phyloP scores from a whole-genome alignment of 2,113 vertebrate species.

The Cisticola juncidis region DNA sequence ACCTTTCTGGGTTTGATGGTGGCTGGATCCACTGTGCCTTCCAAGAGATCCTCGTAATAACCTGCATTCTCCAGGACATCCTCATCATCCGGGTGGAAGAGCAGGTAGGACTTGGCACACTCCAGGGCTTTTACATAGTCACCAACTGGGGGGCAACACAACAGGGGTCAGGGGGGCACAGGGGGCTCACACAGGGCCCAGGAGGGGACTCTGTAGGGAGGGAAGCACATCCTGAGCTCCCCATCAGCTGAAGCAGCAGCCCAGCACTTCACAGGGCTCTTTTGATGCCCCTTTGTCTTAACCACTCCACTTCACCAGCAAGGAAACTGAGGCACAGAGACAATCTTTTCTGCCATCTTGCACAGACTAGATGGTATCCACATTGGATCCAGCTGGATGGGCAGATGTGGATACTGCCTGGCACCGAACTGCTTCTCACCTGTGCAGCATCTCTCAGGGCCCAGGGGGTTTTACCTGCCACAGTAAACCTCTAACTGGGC shows the following conservation, averaged over 20 bases:
- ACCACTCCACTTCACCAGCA: neutral
- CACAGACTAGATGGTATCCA: neutral
- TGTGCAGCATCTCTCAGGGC: neutral
- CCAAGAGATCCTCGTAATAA: slow-evolving; percentile 82
- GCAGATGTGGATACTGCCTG: neutral
- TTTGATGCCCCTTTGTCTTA: neutral
- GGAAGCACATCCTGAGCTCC: neutral
- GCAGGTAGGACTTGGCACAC: slow-evolving; percentile 86
- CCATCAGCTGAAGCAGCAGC: neutral
- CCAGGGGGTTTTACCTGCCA: neutral
- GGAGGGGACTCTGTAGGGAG: neutral
- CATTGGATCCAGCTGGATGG: neutral
- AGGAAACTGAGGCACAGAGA: neutral
- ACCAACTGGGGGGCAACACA: slow-evolving; percentile 72
- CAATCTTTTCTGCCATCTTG: neutral
- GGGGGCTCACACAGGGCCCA: neutral
- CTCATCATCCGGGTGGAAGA: slow-evolving; percentile 86
- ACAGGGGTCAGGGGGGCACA: neutral
- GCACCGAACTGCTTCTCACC: neutral
- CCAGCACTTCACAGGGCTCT: neutral
- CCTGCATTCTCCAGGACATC: slow-evolving; percentile 86
- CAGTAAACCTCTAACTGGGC: neutral
- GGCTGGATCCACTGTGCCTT: slow-evolving; percentile 66
- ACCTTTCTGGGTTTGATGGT: slow-evolving; percentile 78
- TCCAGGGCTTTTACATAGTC: slow-evolving; percentile 81